Base-by-base conservation (phyloP, 2,888 invertebrate species). In the Congeria kusceri region DNA sequence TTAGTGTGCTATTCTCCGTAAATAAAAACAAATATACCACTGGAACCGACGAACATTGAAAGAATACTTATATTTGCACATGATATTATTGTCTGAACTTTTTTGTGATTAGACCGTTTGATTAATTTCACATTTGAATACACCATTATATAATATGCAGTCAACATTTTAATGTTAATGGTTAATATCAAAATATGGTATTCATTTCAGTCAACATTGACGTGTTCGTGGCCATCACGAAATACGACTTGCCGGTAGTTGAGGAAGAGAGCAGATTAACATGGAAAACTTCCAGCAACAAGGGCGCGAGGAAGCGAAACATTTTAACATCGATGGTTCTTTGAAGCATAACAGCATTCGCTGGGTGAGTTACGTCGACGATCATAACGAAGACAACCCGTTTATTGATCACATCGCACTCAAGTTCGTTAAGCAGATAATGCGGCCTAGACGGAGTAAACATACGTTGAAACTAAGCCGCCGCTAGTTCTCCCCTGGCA, bases 341-440 rank as follows among this genome's bases (percentile, higher is more conserved):
- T 18, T 66, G 15, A 18, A 32, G 7, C 29, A 67, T 29, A 66
- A 66, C 32, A 46, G 59, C 4, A 73, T 73, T 20, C 32, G 66
- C 11, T 73, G 73, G 73, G 66, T 59, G 5, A 73, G 73, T 61
- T 73, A 73, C 28, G 49, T 47, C 2, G 73, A 56, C 18, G 49
- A 4, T 0, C 39, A 46, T 11, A 44, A 44, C 28, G 39, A 23
- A 11, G 66, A 73, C 32, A 61, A 73, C 56, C 73, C 73, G 0
- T 15, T 61, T 23, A 62, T 73, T 20, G 66, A 73, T 39, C 66
- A 73, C 28, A 73, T 73, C 15, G 73, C 66, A 9, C 29, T 73
- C 0, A 62, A 67, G 29, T 73, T 73, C 15, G 15, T 73, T 5
- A 49, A 53, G 28, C 25, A 47, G 39, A 72, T 72, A 65, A 57